Base-by-base conservation (phyloP, 2,113 vertebrate species). In the Panurus biarmicus region DNA sequence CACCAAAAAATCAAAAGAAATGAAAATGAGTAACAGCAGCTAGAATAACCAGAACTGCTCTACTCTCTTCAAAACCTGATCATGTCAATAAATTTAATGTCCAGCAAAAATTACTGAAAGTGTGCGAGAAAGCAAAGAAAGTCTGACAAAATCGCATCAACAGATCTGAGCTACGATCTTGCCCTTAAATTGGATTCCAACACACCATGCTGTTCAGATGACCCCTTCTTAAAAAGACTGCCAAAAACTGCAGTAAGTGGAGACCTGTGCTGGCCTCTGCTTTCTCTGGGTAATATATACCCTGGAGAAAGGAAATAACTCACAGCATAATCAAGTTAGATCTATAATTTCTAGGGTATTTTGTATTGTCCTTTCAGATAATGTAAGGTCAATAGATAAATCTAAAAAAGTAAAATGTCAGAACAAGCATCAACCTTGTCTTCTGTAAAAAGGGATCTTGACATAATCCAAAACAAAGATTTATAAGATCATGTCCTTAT, bases 321-420 rank as follows among this genome's bases (percentile, higher is more conserved):
- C 92, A 95, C 28, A 91, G 35, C 31, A 84, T 97, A 97, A 96
- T 97, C 95, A 93, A 92, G 85, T 77, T 95, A 96, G 72, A 82
- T 80, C 89, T 95, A 88, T 89, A 94, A 95, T 97, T 97, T 97
- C 94, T 93, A 71, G 64, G 93, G 73, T 85, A 93, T 96, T 97
- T 97, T 24, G 40, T 96, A 75, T 44, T 97, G 91, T 97, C 94
- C 96, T 97, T 98, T 96, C 88, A 70, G 93, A 96, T 84, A 97
- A 96, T 74, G 75, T 96, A 97, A 97, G 97, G 97, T 97, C 95
- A 97, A 53, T 45, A 95, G 93, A 97, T 97, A 97, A 98, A 97
- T 97, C 96, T 95, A 70, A 77, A 93, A 79, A 84, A 51, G 44
- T 75, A 91, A 97, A 97, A 97, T 97, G 96, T 94, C 96, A 96